phyloP scores from a whole-genome alignment of 2,113 vertebrate species.

The Ophthalmolycus amberensis region DNA sequence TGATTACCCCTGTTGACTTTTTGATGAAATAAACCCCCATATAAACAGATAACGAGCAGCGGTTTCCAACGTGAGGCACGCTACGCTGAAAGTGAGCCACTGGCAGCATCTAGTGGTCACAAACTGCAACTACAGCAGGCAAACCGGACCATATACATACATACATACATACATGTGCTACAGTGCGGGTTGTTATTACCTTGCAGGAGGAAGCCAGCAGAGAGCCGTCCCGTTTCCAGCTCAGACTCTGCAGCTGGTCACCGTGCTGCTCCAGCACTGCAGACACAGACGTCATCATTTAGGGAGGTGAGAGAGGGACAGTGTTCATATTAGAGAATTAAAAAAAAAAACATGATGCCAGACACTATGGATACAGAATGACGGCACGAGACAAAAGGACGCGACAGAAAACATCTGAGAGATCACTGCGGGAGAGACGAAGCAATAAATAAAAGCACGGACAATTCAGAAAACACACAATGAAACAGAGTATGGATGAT shows the following conservation, averaged over 20 bases:
- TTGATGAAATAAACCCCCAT: slow-evolving; percentile 32
- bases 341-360: neutral
- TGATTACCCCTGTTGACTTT: slow-evolving; percentile 36
- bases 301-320: neutral
- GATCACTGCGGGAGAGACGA: slow-evolving; percentile 13
- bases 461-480: slow-evolving; percentile 15
- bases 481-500: neutral
- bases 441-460: slow-evolving; percentile 46
- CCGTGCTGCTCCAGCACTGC: slow-evolving; percentile 88
- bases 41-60: slow-evolving; percentile 22
- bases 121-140: slow-evolving; percentile 36
- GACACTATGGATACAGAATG: slow-evolving; percentile 31
- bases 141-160: neutral
- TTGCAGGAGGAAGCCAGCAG: slow-evolving; percentile 91
- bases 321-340: neutral
- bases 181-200: slow-evolving; percentile 63
- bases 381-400: slow-evolving; percentile 27
- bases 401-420: neutral
- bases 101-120: slow-evolving; percentile 71
- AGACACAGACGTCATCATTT: slow-evolving; percentile 1
- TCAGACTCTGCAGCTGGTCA: slow-evolving; percentile 89
- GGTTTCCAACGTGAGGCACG: neutral
- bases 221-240: slow-evolving; percentile 91
- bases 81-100: slow-evolving; percentile 9
- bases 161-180: neutral